Conservation (phyloP, 2,113 vertebrate genomes). For the Edolisoma coerulescens region DNA sequence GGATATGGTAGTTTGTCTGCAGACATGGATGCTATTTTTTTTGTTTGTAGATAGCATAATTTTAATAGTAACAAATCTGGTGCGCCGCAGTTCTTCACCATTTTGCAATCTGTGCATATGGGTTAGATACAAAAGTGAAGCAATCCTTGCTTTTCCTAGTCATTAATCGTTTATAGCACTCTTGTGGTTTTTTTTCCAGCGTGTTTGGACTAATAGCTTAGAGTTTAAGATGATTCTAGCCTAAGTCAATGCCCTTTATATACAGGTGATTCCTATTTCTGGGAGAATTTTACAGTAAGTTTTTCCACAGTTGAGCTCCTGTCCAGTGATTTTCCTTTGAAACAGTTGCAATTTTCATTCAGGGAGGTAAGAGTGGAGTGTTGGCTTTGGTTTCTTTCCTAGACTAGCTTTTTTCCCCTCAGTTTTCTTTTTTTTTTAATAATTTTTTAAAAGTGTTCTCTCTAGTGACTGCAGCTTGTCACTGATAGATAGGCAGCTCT, state of each 20-base stretch:
- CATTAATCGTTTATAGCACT: neutral
- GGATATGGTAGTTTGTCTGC: neutral
- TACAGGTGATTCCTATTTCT: neutral
- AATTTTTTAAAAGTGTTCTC: neutral
- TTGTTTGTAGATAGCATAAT: neutral
- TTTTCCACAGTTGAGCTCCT: neutral
- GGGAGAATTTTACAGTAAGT: neutral
- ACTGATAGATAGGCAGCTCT: neutral
- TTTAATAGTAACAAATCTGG: neutral
- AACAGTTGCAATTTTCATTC: neutral
- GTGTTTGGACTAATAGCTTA: neutral
- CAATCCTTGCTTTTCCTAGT: neutral
- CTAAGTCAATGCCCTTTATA: neutral
- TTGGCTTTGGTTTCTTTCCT: conserved; percentile 18
- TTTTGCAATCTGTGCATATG: neutral
- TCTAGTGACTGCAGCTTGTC: neutral
- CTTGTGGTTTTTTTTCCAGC: neutral
- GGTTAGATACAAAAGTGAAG: neutral
- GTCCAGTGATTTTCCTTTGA: neutral
- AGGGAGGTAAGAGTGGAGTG: neutral
- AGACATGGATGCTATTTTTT: fast-evolving
- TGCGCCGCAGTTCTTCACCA: neutral
- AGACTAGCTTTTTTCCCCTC: neutral
- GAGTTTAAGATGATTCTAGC: neutral
- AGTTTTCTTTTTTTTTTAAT: neutral